Evolutionary conservation across 2,888 invertebrate genomes (phyloP).

Genomic region (Dolichopus griseipennis): DNA sequence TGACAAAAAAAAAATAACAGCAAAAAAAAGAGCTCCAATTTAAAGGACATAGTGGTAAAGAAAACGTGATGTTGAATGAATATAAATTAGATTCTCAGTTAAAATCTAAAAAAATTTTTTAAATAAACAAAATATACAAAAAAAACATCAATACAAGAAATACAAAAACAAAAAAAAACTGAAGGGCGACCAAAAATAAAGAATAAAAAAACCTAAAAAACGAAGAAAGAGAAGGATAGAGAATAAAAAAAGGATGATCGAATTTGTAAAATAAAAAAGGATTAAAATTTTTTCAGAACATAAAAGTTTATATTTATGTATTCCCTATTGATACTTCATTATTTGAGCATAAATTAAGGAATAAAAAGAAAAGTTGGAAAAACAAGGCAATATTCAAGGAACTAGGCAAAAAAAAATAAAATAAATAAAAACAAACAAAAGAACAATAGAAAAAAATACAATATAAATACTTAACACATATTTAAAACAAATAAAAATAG

Average conservation of each 20-base stretch:
- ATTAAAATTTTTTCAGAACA: neutral
- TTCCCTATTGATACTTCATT: constrained; percentile 4
- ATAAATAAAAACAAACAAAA: neutral
- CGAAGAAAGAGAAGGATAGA: too few relatives aligned
- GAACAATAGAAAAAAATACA: neutral
- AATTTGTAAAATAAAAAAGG: constrained; percentile 1
- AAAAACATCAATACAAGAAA: too few relatives aligned
- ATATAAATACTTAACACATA: neutral
- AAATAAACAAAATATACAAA: too few relatives aligned
- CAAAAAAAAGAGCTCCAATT: too few relatives aligned
- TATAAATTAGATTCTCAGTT: neutral
- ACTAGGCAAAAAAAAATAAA: neutral
- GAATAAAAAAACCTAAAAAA: neutral
- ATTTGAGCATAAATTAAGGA: neutral
- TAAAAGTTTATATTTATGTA: neutral
- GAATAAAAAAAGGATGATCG: neutral
- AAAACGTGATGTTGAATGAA: neutral
- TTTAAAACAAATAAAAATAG: neutral
- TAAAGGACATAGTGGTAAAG: neutral
- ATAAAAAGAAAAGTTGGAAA: neutral
- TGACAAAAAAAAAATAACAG: neutral
- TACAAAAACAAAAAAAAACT: too few relatives aligned
- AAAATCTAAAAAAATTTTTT: neutral
- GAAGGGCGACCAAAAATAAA: too few relatives aligned
- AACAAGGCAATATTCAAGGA: neutral